Evolutionary conservation across 2,888 invertebrate species (phyloP).

Genomic region (Melolontha melolontha): DNA sequence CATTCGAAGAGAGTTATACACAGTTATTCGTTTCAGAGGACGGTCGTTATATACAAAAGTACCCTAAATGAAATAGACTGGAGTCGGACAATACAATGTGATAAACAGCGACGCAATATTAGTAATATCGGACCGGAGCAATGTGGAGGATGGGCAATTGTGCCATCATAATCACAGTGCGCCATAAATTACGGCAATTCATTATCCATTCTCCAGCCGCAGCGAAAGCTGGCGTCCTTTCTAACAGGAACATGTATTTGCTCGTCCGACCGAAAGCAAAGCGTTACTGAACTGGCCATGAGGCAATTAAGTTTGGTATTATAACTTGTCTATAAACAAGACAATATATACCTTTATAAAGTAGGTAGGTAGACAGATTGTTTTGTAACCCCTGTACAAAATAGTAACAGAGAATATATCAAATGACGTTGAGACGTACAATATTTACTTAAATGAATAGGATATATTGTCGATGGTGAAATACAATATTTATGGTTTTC

Average conservation of each 20-base stretch:
- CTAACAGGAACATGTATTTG: slow-evolving; percentile 5
- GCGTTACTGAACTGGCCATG: too few species aligned
- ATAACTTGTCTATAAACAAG: too few species aligned
- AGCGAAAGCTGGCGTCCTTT: slow-evolving; percentile 27
- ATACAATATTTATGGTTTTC: too few species aligned
- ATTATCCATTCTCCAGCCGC: slow-evolving; percentile 40
- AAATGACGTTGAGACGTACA: too few species aligned
- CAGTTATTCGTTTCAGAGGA: slow-evolving; percentile 25
- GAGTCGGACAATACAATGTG: slow-evolving; percentile 34
- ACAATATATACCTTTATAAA: too few species aligned
- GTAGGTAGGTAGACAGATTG: too few species aligned
- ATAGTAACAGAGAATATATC: too few species aligned
- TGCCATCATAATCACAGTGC: slow-evolving; percentile 53
- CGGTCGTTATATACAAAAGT: slow-evolving; percentile 25
- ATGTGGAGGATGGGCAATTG: slow-evolving; percentile 50
- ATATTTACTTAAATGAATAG: too few species aligned
- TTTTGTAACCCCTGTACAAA: too few species aligned
- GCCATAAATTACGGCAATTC: slow-evolving; percentile 53
- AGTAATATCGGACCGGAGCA: slow-evolving; percentile 40
- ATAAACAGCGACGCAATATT: slow-evolving; percentile 42
- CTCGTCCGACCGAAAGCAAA: too few species aligned
- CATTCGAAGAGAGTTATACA: slow-evolving; percentile 28
- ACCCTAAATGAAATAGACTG: slow-evolving; percentile 29
- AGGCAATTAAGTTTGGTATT: too few species aligned
- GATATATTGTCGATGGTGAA: too few species aligned